These are phyloP conservation scores for Syngnathus rostellatus DNA, from an alignment of 2,797 vertebrate species.

Conservation along the genomic window DNA sequence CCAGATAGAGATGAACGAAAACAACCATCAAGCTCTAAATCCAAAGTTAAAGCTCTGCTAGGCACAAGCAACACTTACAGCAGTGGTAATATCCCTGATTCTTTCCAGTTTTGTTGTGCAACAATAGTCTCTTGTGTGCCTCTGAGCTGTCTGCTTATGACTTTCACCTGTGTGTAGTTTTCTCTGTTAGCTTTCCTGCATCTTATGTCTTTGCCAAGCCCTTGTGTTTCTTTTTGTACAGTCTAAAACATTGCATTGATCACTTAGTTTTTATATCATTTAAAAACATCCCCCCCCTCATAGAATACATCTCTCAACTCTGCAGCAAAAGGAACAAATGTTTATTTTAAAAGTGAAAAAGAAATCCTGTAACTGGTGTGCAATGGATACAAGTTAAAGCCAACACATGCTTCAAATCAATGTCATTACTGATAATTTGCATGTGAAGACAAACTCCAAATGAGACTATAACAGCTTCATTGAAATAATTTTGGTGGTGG, in stretches of 20 bases:
- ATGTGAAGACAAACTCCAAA: conserved; percentile 2
- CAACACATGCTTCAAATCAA: conserved; percentile 9
- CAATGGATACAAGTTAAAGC: neutral
- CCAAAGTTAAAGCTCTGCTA: neutral
- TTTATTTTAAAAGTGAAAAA: conserved; percentile 4
- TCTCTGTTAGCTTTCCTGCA: neutral
- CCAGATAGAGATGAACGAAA: neutral
- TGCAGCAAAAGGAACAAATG: neutral
- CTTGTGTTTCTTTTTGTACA: neutral
- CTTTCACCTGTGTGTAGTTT: neutral
- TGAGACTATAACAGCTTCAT: conserved; percentile 2
- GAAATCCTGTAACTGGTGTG: neutral
- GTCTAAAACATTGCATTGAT: conserved; percentile 2
- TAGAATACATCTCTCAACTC: neutral
- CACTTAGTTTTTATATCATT: neutral
- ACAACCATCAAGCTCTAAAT: neutral
- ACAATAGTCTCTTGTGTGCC: conserved; percentile 6
- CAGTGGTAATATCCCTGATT: neutral
- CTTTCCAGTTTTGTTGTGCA: neutral
- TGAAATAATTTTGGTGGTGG: neutral
- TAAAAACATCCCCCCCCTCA: neutral
- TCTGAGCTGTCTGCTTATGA: neutral
- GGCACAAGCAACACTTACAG: neutral
- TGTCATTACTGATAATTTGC: neutral
- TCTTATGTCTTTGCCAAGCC: neutral